phyloP scores from a whole-genome alignment of 2,113 vertebrate species.

The Oryctolagus cuniculus region DNA sequence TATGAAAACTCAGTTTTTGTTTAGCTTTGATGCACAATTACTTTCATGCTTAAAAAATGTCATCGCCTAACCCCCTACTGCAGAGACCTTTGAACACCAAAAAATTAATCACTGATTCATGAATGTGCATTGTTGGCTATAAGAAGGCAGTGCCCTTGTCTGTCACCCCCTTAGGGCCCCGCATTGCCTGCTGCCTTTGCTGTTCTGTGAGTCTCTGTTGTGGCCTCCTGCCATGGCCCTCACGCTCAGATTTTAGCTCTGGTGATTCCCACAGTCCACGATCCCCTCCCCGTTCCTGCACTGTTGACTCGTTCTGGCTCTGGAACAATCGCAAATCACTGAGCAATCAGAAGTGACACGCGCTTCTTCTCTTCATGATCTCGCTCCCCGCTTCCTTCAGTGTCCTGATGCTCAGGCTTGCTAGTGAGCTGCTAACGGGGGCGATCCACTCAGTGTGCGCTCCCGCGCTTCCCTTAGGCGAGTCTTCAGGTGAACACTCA shows the following conservation, averaged over 20 bases:
- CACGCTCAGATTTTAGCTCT: constrained; percentile 41
- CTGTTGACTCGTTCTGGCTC: constrained; percentile 6
- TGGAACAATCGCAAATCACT: constrained; percentile 37
- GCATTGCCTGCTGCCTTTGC: background rate
- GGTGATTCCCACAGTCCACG: background rate
- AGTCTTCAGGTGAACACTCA: constrained; percentile 62
- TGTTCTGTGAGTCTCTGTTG: constrained; percentile 25
- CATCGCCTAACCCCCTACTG: background rate
- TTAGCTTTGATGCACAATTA: constrained; percentile 48
- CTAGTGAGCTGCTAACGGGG: constrained; percentile 42
- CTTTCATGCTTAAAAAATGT: constrained; percentile 59
- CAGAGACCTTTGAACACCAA: constrained; percentile 24
- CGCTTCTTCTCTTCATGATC: constrained; percentile 42
- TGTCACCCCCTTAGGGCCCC: constrained; percentile 13
- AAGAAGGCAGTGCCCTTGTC: constrained; percentile 38
- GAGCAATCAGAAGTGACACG: constrained; percentile 28
- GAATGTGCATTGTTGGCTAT: constrained; percentile 35
- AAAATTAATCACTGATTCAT: constrained; percentile 42
- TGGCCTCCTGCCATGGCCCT: background rate
- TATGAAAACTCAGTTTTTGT: constrained; percentile 48
- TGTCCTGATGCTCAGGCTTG: constrained; percentile 11
- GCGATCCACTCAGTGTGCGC: constrained; percentile 4
- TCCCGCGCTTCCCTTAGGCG: background rate
- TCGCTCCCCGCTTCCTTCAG: constrained; percentile 38
- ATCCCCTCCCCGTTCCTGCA: background rate